Evolutionary conservation across 2,888 invertebrate genomes (phyloP), one percentile per base, ranked within the genome.

Genomic region (Macropis europaea): DNA sequence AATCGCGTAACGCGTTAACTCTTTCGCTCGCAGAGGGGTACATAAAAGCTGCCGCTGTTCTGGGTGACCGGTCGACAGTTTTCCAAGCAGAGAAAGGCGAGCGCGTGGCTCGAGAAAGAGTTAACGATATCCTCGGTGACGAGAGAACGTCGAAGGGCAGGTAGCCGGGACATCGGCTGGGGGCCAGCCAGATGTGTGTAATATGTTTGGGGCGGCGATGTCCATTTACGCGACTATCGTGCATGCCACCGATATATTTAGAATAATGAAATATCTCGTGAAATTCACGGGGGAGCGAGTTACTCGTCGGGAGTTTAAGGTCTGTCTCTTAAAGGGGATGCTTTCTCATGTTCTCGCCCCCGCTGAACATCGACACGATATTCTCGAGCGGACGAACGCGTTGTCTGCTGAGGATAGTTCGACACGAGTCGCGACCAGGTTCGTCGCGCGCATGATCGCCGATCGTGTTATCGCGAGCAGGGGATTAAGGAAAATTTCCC

Each of bases 291-390:
- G 42, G 47, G 61, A 68, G 59, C 67, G 63, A 61, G 66, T 54
- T 54, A 32, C n/a, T n/a, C 60, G 42, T 28, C 28, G 53, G 26
- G 28, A 45, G 81, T 83, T 82, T 82, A 82, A 83, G 83, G 69
- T 83, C 82, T 82, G 82, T 82, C 82, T 73, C 77, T 82, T 82
- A 83, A 82, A 82, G 82, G 77, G 79, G 76, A 83, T 82, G 77
- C 4, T 76, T 74, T 69, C 70, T 71, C 81, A n/a, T n/a, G n/a
- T 72, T 54, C 53, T 36, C 34, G 15, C 30, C 54, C 45, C 24
- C 17, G 1, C 9, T 15, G 6, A 30, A 50, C 17, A 28, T 43
- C 60, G 63, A 50, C 52, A 34, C n/a, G n/a, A 63, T 57, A 64
- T 50, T 60, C 60, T 64, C 42, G 3, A 52, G 3, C 40, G 24